Evolutionary conservation across 2,888 invertebrate species (phyloP), one percentile per base, ranked within the genome.

Genomic region (Panopea generosa): DNA sequence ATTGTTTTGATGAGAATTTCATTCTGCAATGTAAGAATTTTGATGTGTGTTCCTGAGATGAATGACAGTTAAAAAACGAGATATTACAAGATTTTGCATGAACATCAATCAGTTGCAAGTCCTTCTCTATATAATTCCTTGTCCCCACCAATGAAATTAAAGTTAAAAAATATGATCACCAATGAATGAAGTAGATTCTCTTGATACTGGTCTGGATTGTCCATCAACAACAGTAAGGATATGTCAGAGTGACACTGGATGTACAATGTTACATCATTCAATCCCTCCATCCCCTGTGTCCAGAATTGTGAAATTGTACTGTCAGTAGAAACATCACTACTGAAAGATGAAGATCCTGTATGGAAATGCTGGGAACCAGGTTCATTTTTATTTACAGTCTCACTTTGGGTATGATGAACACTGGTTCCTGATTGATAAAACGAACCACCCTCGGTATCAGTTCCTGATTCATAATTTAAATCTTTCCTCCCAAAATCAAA

Each of bases 191-290:
- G 77, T 16, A 82, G 80, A 49, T 71, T 69, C 60, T 84, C 81
- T 50, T 85, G 80, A 60, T 83, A 82, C n/a, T 76, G 70, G 14
- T 79, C 73, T 14, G 70, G 81, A 43, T 80, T 77, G 16, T 87
- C 86, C 75, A 90, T 74, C 45, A 90, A 63, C 50, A 90, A 61
- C 27, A 89, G 49, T 16, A 90, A 78, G 50, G 89, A 82, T 18
- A 88, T 88, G 65, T 90, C 90, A 6, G 89, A 87, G 55, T 89
- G 88, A 63, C 89, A 86, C 73, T 90, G 90, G 20, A 88, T 83
- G 70, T 90, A 90, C 60, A 90, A 59, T 20, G 83, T 86, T 33
- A 89, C 65, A 45, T 87, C 86, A 57, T 84, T 75, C 9, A 88
- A 70, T 9, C 83, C 82, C 22, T 86, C 83, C 70, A 74, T 71